phyloP scores from a whole-genome alignment of 2,113 vertebrate species.

The Semnornis frantzii region DNA sequence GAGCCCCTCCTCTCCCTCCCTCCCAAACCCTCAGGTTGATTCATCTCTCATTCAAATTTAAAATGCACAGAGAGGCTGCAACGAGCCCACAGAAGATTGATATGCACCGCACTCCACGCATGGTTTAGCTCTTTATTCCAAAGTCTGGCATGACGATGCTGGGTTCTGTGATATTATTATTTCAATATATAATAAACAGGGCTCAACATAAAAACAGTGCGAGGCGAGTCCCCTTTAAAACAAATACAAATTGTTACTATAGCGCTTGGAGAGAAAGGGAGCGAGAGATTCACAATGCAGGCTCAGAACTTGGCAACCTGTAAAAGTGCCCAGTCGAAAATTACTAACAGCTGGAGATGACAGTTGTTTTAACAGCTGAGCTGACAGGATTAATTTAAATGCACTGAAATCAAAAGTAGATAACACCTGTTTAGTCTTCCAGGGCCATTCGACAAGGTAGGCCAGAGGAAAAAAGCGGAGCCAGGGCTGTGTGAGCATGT shows the following conservation, averaged over 20 bases:
- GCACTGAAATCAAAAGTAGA: constrained; percentile 99
- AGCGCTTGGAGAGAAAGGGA: constrained; percentile 66
- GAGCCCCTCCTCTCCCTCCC: neutral
- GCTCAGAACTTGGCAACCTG: constrained; percentile 87
- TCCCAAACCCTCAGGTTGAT: constrained; percentile 41
- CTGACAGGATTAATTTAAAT: constrained; percentile 99
- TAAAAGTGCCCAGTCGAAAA: constrained; percentile 96
- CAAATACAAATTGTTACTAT: constrained; percentile 73
- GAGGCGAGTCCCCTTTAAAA: constrained; percentile 68
- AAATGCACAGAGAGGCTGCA: constrained; percentile 58
- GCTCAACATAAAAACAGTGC: constrained; percentile 30
- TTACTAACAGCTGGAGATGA: constrained; percentile 99
- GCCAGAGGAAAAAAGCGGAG: constrained; percentile 71
- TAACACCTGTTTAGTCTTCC: constrained; percentile 99
- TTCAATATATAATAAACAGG: constrained; percentile 54
- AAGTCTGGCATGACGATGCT: constrained; percentile 9
- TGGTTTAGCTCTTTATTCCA: constrained; percentile 50
- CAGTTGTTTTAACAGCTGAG: constrained; percentile 99
- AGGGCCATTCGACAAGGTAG: constrained; percentile 87
- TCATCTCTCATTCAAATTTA: constrained; percentile 67
- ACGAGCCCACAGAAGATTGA: constrained; percentile 52
- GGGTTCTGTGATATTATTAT: constrained; percentile 56
- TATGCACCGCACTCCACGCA: constrained; percentile 5
- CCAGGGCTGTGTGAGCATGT: constrained; percentile 45
- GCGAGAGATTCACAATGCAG: constrained; percentile 74